phyloP scores from a whole-genome alignment of 2,888 invertebrate species.

The Hypena proboscidalis region DNA sequence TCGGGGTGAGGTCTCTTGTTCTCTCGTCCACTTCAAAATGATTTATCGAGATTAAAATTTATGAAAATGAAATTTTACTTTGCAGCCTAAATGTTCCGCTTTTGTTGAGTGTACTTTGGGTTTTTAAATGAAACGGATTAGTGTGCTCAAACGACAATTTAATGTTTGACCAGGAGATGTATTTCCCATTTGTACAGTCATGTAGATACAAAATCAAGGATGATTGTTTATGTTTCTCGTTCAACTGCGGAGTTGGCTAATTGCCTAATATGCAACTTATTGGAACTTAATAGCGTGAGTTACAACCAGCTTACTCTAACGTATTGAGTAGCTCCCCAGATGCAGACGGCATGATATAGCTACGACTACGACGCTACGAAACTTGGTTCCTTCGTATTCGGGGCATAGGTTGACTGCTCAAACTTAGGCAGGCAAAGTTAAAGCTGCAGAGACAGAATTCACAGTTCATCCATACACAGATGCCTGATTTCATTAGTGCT shows the following conservation, averaged over 20 bases:
- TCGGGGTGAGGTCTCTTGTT: conserved; percentile 45
- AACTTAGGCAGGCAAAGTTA: conserved; percentile 41
- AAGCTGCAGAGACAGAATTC: conserved; percentile 7
- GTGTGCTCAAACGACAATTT: conserved; percentile 29
- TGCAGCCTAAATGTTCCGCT: conserved; percentile 43
- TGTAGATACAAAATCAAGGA: conserved; percentile 2
- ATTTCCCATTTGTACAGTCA: no score
- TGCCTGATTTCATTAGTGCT: not conserved
- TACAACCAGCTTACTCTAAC: conserved; percentile 24
- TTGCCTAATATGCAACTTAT: conserved; percentile 21
- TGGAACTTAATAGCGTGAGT: conserved; percentile 23
- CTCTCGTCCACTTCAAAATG: conserved; percentile 54
- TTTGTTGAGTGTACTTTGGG: conserved; percentile 39
- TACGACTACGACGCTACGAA: no score
- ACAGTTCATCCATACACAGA: not conserved
- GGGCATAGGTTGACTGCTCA: conserved; percentile 32
- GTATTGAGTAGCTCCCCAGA: conserved; percentile 39
- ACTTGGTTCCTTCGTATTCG: conserved; percentile 35
- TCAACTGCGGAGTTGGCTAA: conserved; percentile 4
- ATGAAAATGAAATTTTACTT: conserved; percentile 58
- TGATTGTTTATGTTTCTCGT: conserved; percentile 3
- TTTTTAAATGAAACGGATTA: conserved; percentile 32
- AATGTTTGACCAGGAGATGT: no score
- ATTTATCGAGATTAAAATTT: conserved; percentile 63
- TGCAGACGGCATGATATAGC: conserved; percentile 44